Evolutionary conservation across 2,797 vertebrate genomes (phyloP).

Genomic region (Sebastes taczanowskii): DNA sequence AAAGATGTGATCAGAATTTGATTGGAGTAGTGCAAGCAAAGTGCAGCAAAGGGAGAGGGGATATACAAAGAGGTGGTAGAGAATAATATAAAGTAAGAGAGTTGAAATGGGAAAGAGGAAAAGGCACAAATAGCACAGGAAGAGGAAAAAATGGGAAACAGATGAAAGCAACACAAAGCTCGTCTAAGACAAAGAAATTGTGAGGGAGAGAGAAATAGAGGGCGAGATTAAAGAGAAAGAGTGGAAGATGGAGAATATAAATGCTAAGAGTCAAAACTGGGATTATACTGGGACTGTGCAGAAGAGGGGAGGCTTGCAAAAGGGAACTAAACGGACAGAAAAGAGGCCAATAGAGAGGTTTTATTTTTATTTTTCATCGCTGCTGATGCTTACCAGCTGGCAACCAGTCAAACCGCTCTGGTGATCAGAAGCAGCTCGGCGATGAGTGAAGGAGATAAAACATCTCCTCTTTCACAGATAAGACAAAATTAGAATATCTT

Average conservation of each 20-base stretch:
- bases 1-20: conserved; percentile 75
- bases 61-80: conserved; percentile 38
- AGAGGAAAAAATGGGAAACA: conserved; percentile 19
- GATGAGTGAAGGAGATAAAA: conserved; percentile 42
- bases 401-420: conserved; percentile 32
- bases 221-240: conserved; percentile 14
- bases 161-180: conserved; percentile 45
- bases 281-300: conserved; percentile 13
- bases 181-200: conserved; percentile 29
- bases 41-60: conserved; percentile 25
- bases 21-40: conserved; percentile 47
- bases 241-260: conserved; percentile 14
- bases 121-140: conserved; percentile 37
- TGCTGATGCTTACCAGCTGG: conserved; percentile 29
- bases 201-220: conserved; percentile 33
- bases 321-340: conserved; percentile 15
- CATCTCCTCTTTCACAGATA: conserved; percentile 38
- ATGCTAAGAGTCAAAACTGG: conserved; percentile 26
- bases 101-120: conserved; percentile 19
- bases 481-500: conserved; percentile 41
- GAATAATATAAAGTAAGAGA: conserved; percentile 43
- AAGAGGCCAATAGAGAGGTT: conserved; percentile 6
- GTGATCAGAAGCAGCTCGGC: conserved; percentile 25
- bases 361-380: background rate
- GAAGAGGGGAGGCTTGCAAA: conserved; percentile 15